Evolutionary conservation across 2,888 invertebrate genomes (phyloP).

Genomic region (Limnephilus rhombicus): DNA sequence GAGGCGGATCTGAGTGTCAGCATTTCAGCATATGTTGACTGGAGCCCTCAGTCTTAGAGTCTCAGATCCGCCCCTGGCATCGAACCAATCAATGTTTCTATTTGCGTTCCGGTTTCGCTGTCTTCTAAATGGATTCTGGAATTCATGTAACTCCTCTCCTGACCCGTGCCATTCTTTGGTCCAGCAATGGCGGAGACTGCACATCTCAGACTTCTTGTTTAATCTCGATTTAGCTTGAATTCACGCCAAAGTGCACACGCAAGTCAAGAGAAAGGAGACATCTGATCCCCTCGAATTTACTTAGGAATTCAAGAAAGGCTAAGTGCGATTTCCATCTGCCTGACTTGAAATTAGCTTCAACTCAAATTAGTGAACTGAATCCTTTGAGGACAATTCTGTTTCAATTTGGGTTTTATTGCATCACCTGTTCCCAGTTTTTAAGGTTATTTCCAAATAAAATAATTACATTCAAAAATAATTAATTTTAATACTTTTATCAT

Average conservation of each 20-base stretch:
- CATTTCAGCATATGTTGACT: too few relatives aligned
- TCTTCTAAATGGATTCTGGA: conserved; percentile 35
- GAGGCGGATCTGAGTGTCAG: too few relatives aligned
- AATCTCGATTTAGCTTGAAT: conserved; percentile 40
- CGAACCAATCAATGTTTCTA: conserved; percentile 23
- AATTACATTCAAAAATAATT: too few relatives aligned
- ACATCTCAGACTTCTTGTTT: conserved; percentile 35
- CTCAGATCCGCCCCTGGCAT: neutral
- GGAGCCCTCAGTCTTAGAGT: too few relatives aligned
- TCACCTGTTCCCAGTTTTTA: neutral
- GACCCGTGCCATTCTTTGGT: conserved; percentile 31
- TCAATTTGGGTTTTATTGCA: neutral
- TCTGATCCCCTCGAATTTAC: neutral
- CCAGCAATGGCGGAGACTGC: conserved; percentile 3
- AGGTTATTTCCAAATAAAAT: too few relatives aligned
- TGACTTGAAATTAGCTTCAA: neutral
- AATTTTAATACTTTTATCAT: too few relatives aligned
- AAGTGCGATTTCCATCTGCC: neutral
- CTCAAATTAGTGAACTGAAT: neutral
- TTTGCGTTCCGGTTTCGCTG: neutral
- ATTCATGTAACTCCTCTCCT: conserved; percentile 26
- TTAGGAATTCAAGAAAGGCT: neutral
- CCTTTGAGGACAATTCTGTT: neutral
- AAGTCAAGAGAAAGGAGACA: conserved; percentile 7
- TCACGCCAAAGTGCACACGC: conserved; percentile 16